These are phyloP conservation scores for Dendrocincla fuliginosa DNA, from an alignment of 2,797 vertebrate genomes.

Conservation along the genomic window DNA sequence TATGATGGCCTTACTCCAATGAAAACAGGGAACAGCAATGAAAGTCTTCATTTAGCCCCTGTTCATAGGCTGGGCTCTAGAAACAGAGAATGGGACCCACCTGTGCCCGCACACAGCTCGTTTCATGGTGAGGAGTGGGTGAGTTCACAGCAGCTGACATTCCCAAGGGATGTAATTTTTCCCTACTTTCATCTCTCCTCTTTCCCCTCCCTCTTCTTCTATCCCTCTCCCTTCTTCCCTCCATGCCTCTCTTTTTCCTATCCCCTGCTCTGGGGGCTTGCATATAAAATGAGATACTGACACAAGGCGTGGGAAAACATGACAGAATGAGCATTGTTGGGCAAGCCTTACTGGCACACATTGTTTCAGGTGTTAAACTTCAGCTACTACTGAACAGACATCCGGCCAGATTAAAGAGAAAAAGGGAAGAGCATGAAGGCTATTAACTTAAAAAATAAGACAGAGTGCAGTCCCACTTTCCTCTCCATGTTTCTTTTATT, in stretches of 20 bases:
- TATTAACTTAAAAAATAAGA: conserved; percentile 36
- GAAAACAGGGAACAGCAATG: conserved; percentile 83
- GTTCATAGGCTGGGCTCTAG: conserved; percentile 62
- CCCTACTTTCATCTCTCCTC: not conserved
- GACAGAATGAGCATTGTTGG: not conserved
- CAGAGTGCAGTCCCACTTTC: not conserved
- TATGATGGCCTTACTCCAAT: conserved; percentile 81
- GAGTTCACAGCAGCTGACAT: conserved; percentile 57
- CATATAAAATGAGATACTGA: not conserved
- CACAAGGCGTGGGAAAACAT: conserved; percentile 38
- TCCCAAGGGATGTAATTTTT: conserved; percentile 24
- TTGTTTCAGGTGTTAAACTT: conserved; percentile 28
- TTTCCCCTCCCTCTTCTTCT: not conserved
- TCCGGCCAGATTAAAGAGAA: conserved; percentile 7
- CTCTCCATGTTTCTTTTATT: not conserved
- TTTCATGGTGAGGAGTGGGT: conserved; percentile 48
- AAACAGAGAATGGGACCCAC: conserved; percentile 77
- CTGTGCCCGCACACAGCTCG: conserved; percentile 71
- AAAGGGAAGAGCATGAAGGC: conserved; percentile 11
- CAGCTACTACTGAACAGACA: conserved; percentile 17
- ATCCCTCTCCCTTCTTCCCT: not conserved
- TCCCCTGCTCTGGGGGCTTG: not conserved
- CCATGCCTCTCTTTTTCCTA: not conserved
- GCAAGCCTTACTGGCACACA: not conserved
- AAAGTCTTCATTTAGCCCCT: conserved; percentile 82